Percentiles rank a stretch among this genome's conserved stretches.
phyloP scores from a whole-genome alignment of 2,113 vertebrate species.

The Thalassoma bifasciatum region DNA sequence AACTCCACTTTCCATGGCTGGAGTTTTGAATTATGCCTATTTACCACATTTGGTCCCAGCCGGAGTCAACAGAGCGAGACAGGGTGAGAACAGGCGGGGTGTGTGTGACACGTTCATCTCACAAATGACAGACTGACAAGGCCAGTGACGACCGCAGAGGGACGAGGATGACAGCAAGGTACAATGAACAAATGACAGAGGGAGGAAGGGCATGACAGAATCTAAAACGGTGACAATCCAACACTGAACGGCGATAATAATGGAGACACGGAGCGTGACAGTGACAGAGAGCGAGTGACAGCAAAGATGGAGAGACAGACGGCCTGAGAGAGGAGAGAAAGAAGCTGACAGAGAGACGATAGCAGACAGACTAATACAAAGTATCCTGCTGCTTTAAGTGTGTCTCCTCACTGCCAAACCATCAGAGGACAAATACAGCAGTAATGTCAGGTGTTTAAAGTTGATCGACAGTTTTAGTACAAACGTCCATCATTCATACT shows the following conservation, averaged over 20 bases:
- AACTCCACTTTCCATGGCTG: background rate
- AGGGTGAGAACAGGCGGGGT: background rate
- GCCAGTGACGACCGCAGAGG: constrained; percentile 4
- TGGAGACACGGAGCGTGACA: constrained; percentile 16
- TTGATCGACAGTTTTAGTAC: no score
- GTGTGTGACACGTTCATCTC: constrained; percentile 9
- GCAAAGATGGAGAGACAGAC: background rate
- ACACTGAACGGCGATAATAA: background rate
- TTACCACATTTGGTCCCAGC: background rate
- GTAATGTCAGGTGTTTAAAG: background rate
- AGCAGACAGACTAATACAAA: constrained; percentile 4
- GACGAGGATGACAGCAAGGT: constrained; percentile 26
- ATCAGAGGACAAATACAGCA: background rate
- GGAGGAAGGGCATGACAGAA: background rate
- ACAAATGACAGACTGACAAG: constrained; percentile 18
- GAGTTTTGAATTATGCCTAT: background rate
- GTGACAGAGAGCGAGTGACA: background rate
- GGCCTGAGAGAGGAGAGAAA: background rate
- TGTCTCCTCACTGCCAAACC: constrained; percentile 7
- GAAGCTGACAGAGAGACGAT: constrained; percentile 1
- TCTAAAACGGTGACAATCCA: constrained; percentile 9
- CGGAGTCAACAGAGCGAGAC: background rate
- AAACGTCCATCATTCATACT: no score
- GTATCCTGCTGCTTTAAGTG: background rate
- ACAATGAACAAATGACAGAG: constrained; percentile 25